Base-by-base conservation (phyloP, 2,888 invertebrate genomes). In the Tachina fera region DNA sequence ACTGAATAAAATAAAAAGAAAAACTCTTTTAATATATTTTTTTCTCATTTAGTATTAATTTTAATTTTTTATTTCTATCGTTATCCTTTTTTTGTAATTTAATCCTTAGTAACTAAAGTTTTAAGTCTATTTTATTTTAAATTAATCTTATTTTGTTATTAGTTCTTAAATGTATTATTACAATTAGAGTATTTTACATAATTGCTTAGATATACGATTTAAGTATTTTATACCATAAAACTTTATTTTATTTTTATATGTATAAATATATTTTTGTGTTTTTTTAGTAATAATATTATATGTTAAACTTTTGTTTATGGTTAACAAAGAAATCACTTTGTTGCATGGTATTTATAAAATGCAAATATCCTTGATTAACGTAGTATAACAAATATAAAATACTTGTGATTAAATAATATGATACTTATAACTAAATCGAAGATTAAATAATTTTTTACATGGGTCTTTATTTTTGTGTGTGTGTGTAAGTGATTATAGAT, bases 51-150 rank as follows among this genome's bases (percentile, higher is more conserved):
- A 78, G 78, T 86, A 85, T 83, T 87, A 84, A 82, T 80, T 72
- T 84, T 83, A 61, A 75, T 79, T 31, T 87, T 87, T 84, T 72
- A 78, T 80, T 86, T 79, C 22, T 43, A 49, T 79, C 45, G 6
- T 13, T 68, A 87, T 31, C 0, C 1, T 87, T 85, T 85, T 86
- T 82, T 87, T 84, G 77, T 88, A 75, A 87, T 87, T 87, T 87
- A 84, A 47, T 87, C 77, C 83, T 88, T 87, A 81, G 80, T 87
- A 87, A 87, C 47, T 79, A 78, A 78, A 51, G 65, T 61, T 85
- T 81, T 74, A 47, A 61, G 58, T 85, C 79, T 74, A 67, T 82
- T 45, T 70, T 76, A 61, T 51, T 74, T 85, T 81, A 53, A 68
- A 76, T 82, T 70, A 83, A 67, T 60, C 65, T 84, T 82, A 70